Conservation (phyloP, 2,797 vertebrate genomes). For the Urosaurus nigricauda region DNA sequence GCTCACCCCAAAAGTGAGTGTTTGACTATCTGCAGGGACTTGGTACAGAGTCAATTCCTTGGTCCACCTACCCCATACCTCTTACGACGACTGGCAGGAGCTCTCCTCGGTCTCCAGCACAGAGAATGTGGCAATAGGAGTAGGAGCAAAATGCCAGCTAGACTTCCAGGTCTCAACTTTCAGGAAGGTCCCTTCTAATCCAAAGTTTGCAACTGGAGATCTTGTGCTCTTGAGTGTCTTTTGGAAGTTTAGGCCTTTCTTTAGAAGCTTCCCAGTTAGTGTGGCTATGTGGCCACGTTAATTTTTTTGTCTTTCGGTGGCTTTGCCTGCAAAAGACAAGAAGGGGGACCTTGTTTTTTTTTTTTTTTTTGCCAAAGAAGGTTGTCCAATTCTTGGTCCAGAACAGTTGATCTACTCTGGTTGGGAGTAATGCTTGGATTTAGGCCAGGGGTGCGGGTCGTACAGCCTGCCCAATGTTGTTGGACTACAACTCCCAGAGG, state of each 20-base stretch:
- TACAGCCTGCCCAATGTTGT: no score
- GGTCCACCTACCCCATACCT: no score
- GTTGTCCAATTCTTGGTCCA: neutral
- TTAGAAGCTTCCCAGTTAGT: rapidly evolving
- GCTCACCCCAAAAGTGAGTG: neutral
- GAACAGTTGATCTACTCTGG: no score
- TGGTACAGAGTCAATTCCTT: neutral
- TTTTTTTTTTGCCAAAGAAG: neutral
- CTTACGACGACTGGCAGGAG: no score
- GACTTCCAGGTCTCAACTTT: neutral
- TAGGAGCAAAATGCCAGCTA: neutral
- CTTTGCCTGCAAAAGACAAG: conserved; percentile 68
- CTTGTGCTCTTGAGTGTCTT: neutral
- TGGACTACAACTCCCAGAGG: no score
- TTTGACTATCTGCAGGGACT: neutral
- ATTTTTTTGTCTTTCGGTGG: conserved; percentile 69
- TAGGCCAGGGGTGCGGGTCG: no score
- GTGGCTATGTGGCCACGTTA: neutral
- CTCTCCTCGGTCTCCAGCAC: neutral
- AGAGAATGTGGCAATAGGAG: no score
- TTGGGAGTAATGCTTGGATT: no score
- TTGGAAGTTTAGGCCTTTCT: neutral
- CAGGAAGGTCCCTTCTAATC: neutral
- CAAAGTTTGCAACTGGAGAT: neutral
- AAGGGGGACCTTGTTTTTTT: no score